Base-by-base conservation (phyloP, 2,797 vertebrate species). In the Pygocentrus nattereri region DNA sequence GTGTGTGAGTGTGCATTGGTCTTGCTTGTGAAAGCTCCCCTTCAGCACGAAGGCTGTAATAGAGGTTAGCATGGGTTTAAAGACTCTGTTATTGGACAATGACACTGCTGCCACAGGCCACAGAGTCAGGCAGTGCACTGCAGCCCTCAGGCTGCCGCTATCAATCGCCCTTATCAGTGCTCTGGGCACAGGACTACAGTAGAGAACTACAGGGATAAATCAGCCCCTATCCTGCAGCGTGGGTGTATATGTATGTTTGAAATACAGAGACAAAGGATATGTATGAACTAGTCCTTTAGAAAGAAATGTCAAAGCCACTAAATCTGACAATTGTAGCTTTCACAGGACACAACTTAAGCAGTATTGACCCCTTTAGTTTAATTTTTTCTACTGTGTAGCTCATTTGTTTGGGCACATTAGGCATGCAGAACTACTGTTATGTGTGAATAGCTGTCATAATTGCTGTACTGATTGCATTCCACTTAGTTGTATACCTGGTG, bases 1-100 rank as follows among this genome's bases (percentile, higher is more conserved):
- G 62, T 30, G 65, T 59, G 65, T 50, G 25, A 71, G n/a, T 23
- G 67, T 61, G 41, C 21, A n/a, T 71, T 85, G 80, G 79, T 85
- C 82, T 65, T 84, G 79, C 78, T 78, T 78, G 84, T 68, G 88
- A 91, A 92, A 91, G 54, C 84, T 87, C 83, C 82, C 80, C 83
- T 90, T 94, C 92, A 93, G 93, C 92, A 93, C 73, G 76, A 84
- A 82, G 80, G 85, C 49, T 85, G 89, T 93, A 94, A 92, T 90
- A 88, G 91, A 86, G 91, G 91, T 91, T 88, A 92, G 88, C 82
- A 41, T 52, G 73, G 80, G 75, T 80, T 81, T 71, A 81, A 83
- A 80, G 34, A 61, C 62, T 79, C 31, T 44, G 61, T 54, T 78
- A 73, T 62, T 74, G 41, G 54, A 49, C 47, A 68, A 68, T 38